Evolutionary conservation across 2,797 vertebrate genomes (phyloP), one percentile per base, ranked within the genome.

Genomic region (Halcyon leucocephala): DNA sequence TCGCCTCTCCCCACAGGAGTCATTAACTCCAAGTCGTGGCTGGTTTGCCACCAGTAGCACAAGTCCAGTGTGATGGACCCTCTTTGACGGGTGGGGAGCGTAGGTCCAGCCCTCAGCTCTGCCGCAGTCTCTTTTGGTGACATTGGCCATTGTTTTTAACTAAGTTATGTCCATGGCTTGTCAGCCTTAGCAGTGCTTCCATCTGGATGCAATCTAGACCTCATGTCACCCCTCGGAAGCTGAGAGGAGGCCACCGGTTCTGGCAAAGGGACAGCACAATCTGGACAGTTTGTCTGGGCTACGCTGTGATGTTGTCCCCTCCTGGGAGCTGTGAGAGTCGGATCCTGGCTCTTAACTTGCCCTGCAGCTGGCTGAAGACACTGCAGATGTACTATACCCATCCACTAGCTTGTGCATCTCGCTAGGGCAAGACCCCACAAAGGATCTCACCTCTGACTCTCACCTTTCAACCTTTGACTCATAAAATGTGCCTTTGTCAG

Each of bases 341-440:
- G 29, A 33, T 67, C 48, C 64, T 31, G 73, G 29, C 57, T 65
- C 69, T 29, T 46, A 20, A 7, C n/a, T 35, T 29, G 42, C 26
- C 65, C 65, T 77, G 42, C 46, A 49, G 35, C 62, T 35, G 41
- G 3, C 48, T 31, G 33, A 37, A 58, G 44, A 14, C 73, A 17
- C 46, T 65, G 67, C 57, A 55, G 67, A 15, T 55, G 67, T 25
- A 21, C 31, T 7, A 55, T 42, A n/a, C 13, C 22, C 73, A 21
- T 14, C 14, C 80, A 61, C 25, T 52, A 29, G 25, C 1, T 0
- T 4, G 8, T 44, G 29, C n/a, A 10, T 9, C 14, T 10, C 29
- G 25, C 10, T 6, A 7, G 20, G 42, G 5, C 7, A 33, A 42
- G 3, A 61, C 2, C 28, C 41, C 48, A 19, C 0, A 0, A 11